phyloP scores from a whole-genome alignment of 2,888 invertebrate species.

The Masnerella sp. region DNA sequence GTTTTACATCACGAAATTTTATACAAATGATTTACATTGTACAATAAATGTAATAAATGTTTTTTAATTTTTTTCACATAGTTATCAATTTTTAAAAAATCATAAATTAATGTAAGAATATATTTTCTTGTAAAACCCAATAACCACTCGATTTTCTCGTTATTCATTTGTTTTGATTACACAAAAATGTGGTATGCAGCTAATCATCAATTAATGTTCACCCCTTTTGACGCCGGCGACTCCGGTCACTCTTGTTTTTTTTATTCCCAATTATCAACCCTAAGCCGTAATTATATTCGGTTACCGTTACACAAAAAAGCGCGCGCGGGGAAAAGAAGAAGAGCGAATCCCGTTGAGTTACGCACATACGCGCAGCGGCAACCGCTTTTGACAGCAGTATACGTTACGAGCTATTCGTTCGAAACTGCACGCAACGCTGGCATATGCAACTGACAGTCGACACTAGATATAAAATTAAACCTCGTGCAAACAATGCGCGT shows the following conservation, averaged over 20 bases:
- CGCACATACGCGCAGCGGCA: constrained; percentile 30
- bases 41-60: too few species aligned
- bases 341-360: constrained; percentile 10
- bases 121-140: too few species aligned
- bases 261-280: constrained; percentile 64
- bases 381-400: constrained; percentile 58
- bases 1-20: too few species aligned
- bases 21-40: too few species aligned
- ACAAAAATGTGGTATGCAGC: constrained; percentile 62
- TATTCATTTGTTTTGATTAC: constrained; percentile 75
- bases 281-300: constrained; percentile 64
- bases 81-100: background rate
- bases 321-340: background rate
- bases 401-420: constrained; percentile 55
- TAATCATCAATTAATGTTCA: constrained; percentile 72
- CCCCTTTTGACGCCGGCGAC: constrained; percentile 45
- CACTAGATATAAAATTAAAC: constrained; percentile 49
- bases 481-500: constrained; percentile 43
- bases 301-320: constrained; percentile 46
- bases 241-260: constrained; percentile 53
- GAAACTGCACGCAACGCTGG: constrained; percentile 53
- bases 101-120: too few species aligned
- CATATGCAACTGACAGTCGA: constrained; percentile 56
- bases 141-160: too few species aligned
- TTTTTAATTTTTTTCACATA: too few species aligned